Percentiles rank a stretch among this genome's conserved stretches.
These are phyloP conservation scores for Pandemis corylana DNA, from an alignment of 2,888 invertebrate genomes.

Conservation along the genomic window DNA sequence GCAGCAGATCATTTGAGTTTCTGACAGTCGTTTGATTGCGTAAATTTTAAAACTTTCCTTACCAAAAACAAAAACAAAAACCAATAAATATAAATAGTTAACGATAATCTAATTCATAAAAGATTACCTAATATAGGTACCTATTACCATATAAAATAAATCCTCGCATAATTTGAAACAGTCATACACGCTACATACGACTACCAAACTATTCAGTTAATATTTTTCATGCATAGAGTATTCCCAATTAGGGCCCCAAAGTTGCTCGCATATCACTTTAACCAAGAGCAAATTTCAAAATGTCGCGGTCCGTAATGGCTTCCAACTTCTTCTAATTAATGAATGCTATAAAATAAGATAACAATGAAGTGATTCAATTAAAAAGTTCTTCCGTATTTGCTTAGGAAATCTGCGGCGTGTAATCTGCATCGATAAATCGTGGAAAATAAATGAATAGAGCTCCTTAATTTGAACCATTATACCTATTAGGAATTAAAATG, in stretches of 20 bases:
- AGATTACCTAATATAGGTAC: too few relatives aligned
- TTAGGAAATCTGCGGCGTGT: constrained; percentile 44
- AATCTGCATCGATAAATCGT: constrained; percentile 25
- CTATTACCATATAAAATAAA: too few relatives aligned
- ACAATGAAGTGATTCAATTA: constrained; percentile 59
- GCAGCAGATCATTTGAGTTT: too few relatives aligned
- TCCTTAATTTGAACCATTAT: not conserved
- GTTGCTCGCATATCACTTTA: constrained; percentile 67
- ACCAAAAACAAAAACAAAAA: too few relatives aligned
- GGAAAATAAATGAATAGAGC: not conserved
- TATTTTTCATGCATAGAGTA: constrained; percentile 57
- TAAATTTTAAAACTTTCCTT: too few relatives aligned
- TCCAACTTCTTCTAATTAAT: constrained; percentile 63
- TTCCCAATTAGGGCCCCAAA: constrained; percentile 72
- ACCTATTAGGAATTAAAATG: too few relatives aligned
- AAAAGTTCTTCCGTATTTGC: constrained; percentile 54
- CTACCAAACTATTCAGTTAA: too few relatives aligned
- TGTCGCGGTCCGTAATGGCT: constrained; percentile 59
- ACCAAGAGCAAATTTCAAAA: constrained; percentile 63
- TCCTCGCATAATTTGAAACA: too few relatives aligned
- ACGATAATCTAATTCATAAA: too few relatives aligned
- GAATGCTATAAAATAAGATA: constrained; percentile 53
- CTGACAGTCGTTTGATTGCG: too few relatives aligned
- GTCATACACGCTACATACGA: too few relatives aligned
- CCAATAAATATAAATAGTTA: too few relatives aligned